Conservation (phyloP, 2,797 vertebrate genomes). For the Dendrocincla fuliginosa region DNA sequence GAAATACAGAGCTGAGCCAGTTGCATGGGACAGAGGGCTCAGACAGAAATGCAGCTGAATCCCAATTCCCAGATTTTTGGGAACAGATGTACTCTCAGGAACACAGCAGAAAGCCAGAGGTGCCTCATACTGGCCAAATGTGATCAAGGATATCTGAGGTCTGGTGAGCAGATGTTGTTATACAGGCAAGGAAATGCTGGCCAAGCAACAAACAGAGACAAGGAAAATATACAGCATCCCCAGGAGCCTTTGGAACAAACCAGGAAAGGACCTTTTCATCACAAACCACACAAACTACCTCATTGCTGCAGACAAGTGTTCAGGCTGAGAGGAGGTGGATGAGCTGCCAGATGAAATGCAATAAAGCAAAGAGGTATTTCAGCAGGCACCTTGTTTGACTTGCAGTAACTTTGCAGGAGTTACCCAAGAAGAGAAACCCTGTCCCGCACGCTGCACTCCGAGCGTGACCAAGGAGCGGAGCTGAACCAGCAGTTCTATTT, state of each 20-base stretch:
- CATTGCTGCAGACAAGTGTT: not conserved
- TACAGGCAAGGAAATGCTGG: conserved; percentile 19
- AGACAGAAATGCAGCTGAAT: not conserved
- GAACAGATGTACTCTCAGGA: not conserved
- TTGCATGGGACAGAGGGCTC: not conserved
- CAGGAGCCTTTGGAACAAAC: conserved; percentile 14
- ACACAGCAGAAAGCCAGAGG: not conserved
- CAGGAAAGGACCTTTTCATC: conserved; percentile 11
- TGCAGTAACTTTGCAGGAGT: not conserved
- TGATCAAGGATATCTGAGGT: not conserved
- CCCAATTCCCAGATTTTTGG: not conserved
- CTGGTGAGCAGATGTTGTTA: conserved; percentile 58
- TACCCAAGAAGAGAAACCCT: not conserved
- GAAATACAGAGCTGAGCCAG: not conserved
- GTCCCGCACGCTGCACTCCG: not conserved
- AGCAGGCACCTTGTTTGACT: conserved; percentile 7
- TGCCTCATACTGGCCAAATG: not conserved
- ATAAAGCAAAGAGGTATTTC: conserved; percentile 7
- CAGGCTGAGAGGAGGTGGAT: not conserved
- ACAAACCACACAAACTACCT: conserved; percentile 29
- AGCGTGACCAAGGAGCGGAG: not conserved
- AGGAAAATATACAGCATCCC: conserved; percentile 2
- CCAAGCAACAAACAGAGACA: conserved; percentile 47
- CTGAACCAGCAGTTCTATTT: not conserved
- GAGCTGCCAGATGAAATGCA: not conserved